A percentile compares a stretch with the other conserved stretches of the same genome.
Evolutionary conservation across 2,888 invertebrate genomes (phyloP).

Genomic region (Catocala nupta): DNA sequence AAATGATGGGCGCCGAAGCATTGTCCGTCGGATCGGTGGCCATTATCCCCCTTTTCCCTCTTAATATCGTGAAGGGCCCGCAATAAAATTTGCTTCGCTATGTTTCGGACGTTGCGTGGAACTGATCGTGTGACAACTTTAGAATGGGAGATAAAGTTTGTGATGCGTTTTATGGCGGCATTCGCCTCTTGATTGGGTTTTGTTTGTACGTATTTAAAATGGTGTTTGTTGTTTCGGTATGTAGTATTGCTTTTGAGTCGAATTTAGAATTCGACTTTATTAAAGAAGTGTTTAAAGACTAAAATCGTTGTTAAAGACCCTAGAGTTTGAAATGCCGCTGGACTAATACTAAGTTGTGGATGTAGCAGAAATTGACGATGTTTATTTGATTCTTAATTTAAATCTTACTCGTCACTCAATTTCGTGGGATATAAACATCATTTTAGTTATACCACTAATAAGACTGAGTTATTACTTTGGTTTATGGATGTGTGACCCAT

Average conservation of each 20-base stretch:
- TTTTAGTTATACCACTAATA: too few species aligned
- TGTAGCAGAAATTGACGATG: too few species aligned
- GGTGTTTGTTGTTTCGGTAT: not conserved
- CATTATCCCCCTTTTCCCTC: conserved; percentile 73
- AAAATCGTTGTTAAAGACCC: too few species aligned
- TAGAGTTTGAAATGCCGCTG: too few species aligned
- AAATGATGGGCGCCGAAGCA: conserved; percentile 70
- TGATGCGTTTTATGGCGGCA: conserved; percentile 44
- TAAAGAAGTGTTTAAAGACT: too few species aligned
- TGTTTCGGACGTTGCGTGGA: conserved; percentile 52
- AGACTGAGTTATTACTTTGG: too few species aligned
- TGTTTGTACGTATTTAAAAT: conserved; percentile 25
- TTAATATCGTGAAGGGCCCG: conserved; percentile 73
- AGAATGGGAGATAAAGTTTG: conserved; percentile 52
- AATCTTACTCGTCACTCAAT: too few species aligned
- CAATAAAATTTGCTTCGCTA: conserved; percentile 73
- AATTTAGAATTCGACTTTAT: too few species aligned
- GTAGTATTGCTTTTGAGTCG: not conserved
- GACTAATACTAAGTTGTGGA: too few species aligned
- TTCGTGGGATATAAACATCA: too few species aligned
- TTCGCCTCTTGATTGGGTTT: conserved; percentile 38
- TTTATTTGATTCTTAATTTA: too few species aligned
- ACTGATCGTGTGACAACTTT: conserved; percentile 72
- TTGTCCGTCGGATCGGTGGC: conserved; percentile 75
- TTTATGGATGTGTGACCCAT: too few species aligned